Base-by-base conservation (phyloP, 2,797 vertebrate species). In the Acipenser transmontanus region DNA sequence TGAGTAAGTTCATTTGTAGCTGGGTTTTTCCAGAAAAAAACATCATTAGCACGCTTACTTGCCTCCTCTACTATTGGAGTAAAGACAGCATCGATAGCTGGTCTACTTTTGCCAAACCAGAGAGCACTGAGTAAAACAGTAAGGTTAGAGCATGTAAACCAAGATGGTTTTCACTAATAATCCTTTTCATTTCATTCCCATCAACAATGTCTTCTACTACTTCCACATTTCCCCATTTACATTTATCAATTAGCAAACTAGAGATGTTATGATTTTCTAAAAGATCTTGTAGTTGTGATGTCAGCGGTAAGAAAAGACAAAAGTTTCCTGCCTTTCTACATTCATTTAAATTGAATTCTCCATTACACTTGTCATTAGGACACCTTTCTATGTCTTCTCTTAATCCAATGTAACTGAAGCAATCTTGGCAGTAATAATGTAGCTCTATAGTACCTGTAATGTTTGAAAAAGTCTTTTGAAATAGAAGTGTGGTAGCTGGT, bases 71-170 rank as follows among this genome's bases (percentile, higher is more conserved):
- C 20, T 1, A 20, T 20, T 20, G 20, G 20, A 20, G 20, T 20
- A 10, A 67, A 61, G 13, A 67, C 14, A 50, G 48, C 61, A 14
- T 50, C 49, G 4, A 61, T 67, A 6, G 47, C 10, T 34, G 66
- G 59, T 67, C 13, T 61, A 50, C 14, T n/a, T 49, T 17, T 9
- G 50, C 66, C 66, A 61, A 67, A 67, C 66, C 57, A 67, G 14
- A 67, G 54, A 52, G 65, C 14, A 56, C 10, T 66, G 14, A 56
- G 34, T 50, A 59, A 50, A n/a, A 66, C 57, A 64, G 50, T 14
- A 68, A 64, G 62, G 62, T 68, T 49, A 64, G 6, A 48, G 64
- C 67, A 59, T 49, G 17, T 12, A 48, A 20, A n/a, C 47, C 54
- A 14, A 66, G n/a, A 34, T 66, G n/a, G 59, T 61, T 61, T 59